Percentiles rank a stretch among this genome's conserved stretches.
These are phyloP conservation scores for Caracal caracal DNA, from an alignment of 2,113 vertebrate genomes.

Conservation along the genomic window DNA sequence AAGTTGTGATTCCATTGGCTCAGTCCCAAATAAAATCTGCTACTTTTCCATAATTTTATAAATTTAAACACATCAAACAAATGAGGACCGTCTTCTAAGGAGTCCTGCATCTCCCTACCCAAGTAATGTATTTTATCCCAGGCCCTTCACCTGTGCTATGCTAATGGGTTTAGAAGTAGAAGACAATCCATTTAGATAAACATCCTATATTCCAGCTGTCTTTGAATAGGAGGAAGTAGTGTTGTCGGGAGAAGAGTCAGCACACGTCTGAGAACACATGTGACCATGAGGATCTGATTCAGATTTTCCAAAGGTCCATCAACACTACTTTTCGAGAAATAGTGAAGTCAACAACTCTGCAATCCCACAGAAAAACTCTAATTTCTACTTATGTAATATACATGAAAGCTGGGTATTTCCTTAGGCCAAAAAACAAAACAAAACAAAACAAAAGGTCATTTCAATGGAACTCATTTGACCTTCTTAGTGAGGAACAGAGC, in stretches of 20 bases:
- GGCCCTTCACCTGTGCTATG: neutral
- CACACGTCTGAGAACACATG: neutral
- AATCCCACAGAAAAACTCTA: neutral
- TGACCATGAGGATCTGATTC: neutral
- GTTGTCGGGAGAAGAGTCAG: neutral
- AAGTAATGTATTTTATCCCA: neutral
- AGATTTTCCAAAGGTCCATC: neutral
- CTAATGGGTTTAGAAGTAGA: neutral
- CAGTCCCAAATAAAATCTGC: neutral
- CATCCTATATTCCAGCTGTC: neutral
- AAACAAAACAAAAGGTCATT: conserved; percentile 18
- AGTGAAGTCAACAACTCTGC: neutral
- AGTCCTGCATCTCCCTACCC: neutral
- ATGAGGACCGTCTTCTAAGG: neutral
- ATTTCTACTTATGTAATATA: neutral
- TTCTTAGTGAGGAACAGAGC: neutral
- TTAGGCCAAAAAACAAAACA: conserved; percentile 38
- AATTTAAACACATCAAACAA: neutral
- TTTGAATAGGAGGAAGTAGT: neutral
- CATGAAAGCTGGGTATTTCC: conserved; percentile 37
- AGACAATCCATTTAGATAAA: neutral
- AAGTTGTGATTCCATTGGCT: neutral
- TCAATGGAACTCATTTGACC: neutral
- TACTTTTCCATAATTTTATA: neutral
- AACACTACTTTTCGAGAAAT: neutral